Base-by-base conservation (phyloP, 2,797 vertebrate species). In the Sardinella longiceps region DNA sequence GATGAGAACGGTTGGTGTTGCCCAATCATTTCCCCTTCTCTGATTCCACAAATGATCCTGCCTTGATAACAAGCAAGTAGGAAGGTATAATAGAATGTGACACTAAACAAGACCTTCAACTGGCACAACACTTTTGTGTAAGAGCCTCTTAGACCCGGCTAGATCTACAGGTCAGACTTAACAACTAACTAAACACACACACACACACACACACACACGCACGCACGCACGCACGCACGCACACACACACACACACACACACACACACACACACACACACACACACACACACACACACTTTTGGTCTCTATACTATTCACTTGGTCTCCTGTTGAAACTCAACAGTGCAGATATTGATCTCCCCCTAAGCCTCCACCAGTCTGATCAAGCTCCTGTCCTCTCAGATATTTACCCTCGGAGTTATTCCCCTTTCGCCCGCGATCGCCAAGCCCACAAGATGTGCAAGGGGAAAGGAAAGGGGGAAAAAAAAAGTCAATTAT, bases 401-500 rank as follows among this genome's bases (percentile, higher is more conserved):
- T 91, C 87, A 91, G 90, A 91, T 93, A 93, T 93, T 93, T 93
- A 88, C 92, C 91, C 93, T 92, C 89, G 48, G 89, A 92, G 90
- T 89, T 91, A 91, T 91, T 90, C 90, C 91, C 92, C 91, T 90
- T 39, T 90, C 88, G 88, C 83, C 82, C 86, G 85, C 60, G 20
- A 89, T 90, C 91, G 89, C 89, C 70, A 91, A 93, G 88, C 85
- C 90, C 90, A 90, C 91, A 91, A 93, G 87, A 91, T 91, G 92
- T 89, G 87, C 91, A 90, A 92, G 93, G 92, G 37, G 20, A 39
- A 93, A 91, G 37, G 18, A 18, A 39, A 43, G 90, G 93, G 91
- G 37, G 18, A 18, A 39, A 43, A 90, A 87, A 88, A 90, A 94
- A 94, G 93, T 93, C 93, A 95, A 95, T 94, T 94, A 92, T 89